Evolutionary conservation across 1,140 invertebrate species (phyloP).

Genomic region (Yoshiicerus persimilis): DNA sequence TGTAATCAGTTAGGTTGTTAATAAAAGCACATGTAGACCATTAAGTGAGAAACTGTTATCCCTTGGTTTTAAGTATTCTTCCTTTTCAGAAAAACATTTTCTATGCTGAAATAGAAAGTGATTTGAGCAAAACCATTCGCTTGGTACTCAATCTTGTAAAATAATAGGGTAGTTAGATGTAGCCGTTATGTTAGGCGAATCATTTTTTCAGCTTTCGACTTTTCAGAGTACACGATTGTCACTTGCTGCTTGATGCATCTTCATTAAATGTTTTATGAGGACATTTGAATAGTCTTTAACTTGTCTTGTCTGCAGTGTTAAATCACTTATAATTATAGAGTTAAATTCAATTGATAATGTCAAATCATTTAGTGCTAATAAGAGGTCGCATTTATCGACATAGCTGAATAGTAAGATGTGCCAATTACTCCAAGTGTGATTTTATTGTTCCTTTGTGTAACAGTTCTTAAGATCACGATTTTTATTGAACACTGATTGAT

Average conservation of each 20-base stretch:
- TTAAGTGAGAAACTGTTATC: background rate
- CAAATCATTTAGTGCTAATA: background rate
- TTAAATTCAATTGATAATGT: background rate
- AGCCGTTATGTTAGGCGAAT: too few species aligned
- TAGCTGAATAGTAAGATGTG: background rate
- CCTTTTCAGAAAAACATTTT: background rate
- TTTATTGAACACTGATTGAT: background rate
- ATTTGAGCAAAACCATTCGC: background rate
- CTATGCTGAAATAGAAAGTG: background rate
- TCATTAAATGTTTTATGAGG: background rate
- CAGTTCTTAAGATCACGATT: background rate
- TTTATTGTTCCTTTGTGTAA: constrained; percentile 11
- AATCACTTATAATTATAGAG: background rate
- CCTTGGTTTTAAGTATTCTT: background rate
- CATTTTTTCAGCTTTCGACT: background rate
- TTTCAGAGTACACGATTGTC: background rate
- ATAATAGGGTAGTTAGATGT: background rate
- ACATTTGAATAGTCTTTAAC: background rate
- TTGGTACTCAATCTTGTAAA: background rate
- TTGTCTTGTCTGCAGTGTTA: background rate
- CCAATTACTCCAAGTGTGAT: background rate
- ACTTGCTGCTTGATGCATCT: background rate
- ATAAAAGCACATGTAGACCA: background rate
- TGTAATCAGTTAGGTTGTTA: background rate
- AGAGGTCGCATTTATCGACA: background rate